Evolutionary conservation across 1,140 invertebrate species (phyloP), one percentile per base, ranked within the genome.

Genomic region (Portunus trituberculatus): DNA sequence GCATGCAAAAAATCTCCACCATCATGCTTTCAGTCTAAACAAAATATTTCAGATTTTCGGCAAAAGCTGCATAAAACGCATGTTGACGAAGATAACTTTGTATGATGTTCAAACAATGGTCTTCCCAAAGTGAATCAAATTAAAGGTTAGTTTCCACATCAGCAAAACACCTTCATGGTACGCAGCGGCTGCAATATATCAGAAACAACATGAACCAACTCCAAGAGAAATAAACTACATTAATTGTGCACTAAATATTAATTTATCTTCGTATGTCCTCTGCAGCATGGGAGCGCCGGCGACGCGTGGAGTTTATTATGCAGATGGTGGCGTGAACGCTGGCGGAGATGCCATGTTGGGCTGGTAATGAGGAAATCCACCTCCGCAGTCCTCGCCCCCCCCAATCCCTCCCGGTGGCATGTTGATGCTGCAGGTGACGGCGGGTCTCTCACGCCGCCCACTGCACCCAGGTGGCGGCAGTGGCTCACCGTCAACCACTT

Each of bases 361-460:
- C 89, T 91, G 32, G 89, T 91, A 91, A 91, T 91, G 89, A 91
- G 89, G 89, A 48, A 91, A 91, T 46, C 89, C 46, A 39, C 84
- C 84, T 87, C 31, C 84, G 84, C 31, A 4, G 84, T 28, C 84
- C 14, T 32, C 8, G 84, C 6, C 83, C 31, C 39, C 31, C 31
- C 84, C 14, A 4, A 28, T 12, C 84, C 31, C 39, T 46, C 39
- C 31, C 84, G 39, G 31, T 87, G 84, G 31, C 31, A 87, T 87
- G 84, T 46, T 46, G 31, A 12, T 46, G 31, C 10, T 39, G 84
- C 10, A n/a, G 83, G 84, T 39, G 84, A 10, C 29, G 84, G 84
- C 31, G 84, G 31, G 31, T 8, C 16, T 32, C 39, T 16, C 84
- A 39, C 31, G 84, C 84, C 7, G 31, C 84, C 84, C n/a, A 1